Percentiles rank a stretch among this genome's conserved stretches.
phyloP scores from a whole-genome alignment of 2,888 invertebrate genomes.

The Drosophila bunnanda region DNA sequence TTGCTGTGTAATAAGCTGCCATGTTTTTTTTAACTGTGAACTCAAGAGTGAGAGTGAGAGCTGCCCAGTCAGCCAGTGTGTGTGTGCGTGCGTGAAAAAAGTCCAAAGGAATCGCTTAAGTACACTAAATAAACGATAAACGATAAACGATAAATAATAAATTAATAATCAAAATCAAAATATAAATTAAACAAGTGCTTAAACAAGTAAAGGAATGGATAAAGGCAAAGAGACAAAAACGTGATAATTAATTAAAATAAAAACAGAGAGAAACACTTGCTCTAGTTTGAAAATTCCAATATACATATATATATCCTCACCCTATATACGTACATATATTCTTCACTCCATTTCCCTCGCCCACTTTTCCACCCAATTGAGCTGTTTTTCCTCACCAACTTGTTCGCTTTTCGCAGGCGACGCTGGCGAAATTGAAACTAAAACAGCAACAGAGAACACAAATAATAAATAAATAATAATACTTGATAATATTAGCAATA shows the following conservation, averaged over 20 bases:
- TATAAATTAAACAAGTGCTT: not conserved
- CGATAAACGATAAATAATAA: not conserved
- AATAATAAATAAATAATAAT: slow-evolving; percentile 24
- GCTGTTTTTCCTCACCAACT: slow-evolving; percentile 11
- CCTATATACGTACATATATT: too few relatives aligned
- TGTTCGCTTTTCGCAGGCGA: slow-evolving; percentile 50
- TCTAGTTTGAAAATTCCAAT: slow-evolving; percentile 1
- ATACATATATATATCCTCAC: not conserved
- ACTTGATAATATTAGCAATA: slow-evolving; percentile 27
- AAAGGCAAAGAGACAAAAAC: not conserved
- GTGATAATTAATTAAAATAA: not conserved
- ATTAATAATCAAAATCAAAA: not conserved
- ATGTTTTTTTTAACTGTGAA: slow-evolving; percentile 11
- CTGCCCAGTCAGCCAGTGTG: slow-evolving; percentile 7
- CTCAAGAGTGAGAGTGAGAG: slow-evolving; percentile 12
- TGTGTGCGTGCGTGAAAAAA: not conserved
- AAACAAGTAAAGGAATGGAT: not conserved
- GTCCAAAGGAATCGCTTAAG: not conserved
- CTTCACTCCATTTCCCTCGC: not conserved
- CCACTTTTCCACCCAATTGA: not conserved
- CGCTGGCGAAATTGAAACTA: slow-evolving; percentile 50
- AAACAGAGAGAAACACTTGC: not conserved
- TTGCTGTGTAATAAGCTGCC: slow-evolving; percentile 23
- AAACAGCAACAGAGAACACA: slow-evolving; percentile 42
- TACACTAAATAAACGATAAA: slow-evolving; percentile 4